A percentile compares a stretch with the other conserved stretches of the same genome.
phyloP scores from a whole-genome alignment of 2,797 vertebrate species.

The Sebastes kiyomatsui region DNA sequence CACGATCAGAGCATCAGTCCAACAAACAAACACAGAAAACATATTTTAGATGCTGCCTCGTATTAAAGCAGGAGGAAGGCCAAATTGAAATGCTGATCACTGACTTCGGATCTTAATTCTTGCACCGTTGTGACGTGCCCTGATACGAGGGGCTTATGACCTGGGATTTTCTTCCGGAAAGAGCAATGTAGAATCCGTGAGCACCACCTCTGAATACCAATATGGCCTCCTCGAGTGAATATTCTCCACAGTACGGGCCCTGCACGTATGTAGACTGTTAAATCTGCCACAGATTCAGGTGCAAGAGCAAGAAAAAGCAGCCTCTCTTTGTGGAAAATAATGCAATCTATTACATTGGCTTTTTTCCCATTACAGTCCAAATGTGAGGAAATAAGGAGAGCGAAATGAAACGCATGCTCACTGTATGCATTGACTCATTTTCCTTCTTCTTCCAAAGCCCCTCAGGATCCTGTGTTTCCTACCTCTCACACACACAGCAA shows the following conservation, averaged over 20 bases:
- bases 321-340: not conserved
- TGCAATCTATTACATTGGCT: not conserved
- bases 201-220: conserved; percentile 56
- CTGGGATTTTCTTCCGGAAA: conserved; percentile 51
- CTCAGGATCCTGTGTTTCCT: conserved; percentile 11
- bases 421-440: conserved; percentile 16
- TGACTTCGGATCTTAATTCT: conserved; percentile 44
- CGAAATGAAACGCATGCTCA: conserved; percentile 15
- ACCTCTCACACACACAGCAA: conserved; percentile 28
- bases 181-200: conserved; percentile 39
- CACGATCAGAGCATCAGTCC: not conserved
- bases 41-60: not conserved
- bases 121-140: conserved; percentile 18
- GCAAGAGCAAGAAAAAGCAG: not conserved
- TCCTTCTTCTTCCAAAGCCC: conserved; percentile 19
- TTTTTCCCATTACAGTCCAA: not conserved
- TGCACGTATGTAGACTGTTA: conserved; percentile 23
- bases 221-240: conserved; percentile 18
- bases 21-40: conserved; percentile 12
- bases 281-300: conserved; percentile 6
- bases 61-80: conserved; percentile 3
- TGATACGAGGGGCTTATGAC: conserved; percentile 55
- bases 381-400: not conserved
- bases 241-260: conserved; percentile 2
- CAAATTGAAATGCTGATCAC: conserved; percentile 50